Evolutionary conservation across 2,113 vertebrate species (phyloP).

Genomic region (Piprites chloris): DNA sequence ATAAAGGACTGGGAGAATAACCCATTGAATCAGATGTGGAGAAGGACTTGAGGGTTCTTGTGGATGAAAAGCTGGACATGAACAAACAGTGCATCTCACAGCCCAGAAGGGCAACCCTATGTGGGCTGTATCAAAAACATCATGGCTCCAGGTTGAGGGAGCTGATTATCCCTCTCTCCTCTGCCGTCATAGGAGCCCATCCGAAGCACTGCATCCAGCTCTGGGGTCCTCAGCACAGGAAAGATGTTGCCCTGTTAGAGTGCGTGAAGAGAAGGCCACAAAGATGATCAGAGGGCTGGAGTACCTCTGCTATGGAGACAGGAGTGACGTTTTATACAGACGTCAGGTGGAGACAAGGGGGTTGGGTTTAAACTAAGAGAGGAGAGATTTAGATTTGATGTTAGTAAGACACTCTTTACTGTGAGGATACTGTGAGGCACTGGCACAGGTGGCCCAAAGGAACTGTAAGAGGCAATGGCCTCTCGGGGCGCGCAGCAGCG

Average conservation of each 20-base stretch:
- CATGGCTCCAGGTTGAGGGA: background rate
- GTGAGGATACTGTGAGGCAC: background rate
- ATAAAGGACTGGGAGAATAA: background rate
- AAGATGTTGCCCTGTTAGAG: background rate
- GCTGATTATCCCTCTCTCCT: background rate
- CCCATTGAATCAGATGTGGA: background rate
- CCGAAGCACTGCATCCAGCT: background rate
- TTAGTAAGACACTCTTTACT: background rate
- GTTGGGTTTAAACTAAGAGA: fast-evolving
- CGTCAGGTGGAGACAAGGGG: background rate
- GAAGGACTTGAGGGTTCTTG: background rate
- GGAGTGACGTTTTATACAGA: background rate
- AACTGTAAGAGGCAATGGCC: background rate
- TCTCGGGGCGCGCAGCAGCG: background rate
- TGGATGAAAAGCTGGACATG: background rate
- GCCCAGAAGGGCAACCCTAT: background rate
- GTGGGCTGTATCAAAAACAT: background rate
- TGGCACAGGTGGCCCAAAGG: background rate
- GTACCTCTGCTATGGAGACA: background rate
- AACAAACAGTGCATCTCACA: background rate
- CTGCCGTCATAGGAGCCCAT: background rate
- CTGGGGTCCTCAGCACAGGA: background rate
- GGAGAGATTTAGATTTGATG: background rate
- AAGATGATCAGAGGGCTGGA: background rate
- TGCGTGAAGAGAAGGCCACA: too few species aligned